Evolutionary conservation across 2,888 invertebrate species (phyloP), one percentile per base, ranked within the genome.

Genomic region (Caenorhabditis uteleia): DNA sequence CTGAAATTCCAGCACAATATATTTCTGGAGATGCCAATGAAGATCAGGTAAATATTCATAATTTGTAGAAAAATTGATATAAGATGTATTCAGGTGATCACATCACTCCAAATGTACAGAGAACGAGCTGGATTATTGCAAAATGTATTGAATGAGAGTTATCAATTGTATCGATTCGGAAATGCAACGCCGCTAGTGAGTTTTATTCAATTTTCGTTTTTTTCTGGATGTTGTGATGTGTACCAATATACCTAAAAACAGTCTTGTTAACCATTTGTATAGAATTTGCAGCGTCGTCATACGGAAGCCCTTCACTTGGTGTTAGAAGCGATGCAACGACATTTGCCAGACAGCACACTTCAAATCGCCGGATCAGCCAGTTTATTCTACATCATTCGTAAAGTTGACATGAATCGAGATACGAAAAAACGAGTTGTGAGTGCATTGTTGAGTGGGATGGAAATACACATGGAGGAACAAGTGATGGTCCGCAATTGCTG

Each of bases 401-500:
- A 71, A 47, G 75, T 82, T 3, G 49, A 68, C 18, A 80, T 82
- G 82, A 79, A 77, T 46, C 44, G 75, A 27, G 68, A 71, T 49
- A 79, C 79, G 21, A 82, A 80, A 48, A 69, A 77, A 43, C 51
- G 51, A 14, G 82, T 82, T 6, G 74, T 82, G 16, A 50, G 59
- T 7, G 77, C 78, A 2, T 61, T 82, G 26, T 57, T 81, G 1
- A 68, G 66, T 43, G 80, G 77, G 12, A 78, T 80, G 80, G 79
- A 81, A 55, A 73, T 68, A 23, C 78, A 78, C 48, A 75, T 79
- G 68, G 82, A 82, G 38, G 78, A 79, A 51, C 79, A 78, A 56
- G 75, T 75, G 84, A 93, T 95, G 93, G 91, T 95, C 89, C 87
- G 95, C 51, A 95, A 97, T 85, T 94, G 94, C 48, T 95, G 95